phyloP scores from a whole-genome alignment of 2,113 vertebrate species.

The Marmota flaviventris region DNA sequence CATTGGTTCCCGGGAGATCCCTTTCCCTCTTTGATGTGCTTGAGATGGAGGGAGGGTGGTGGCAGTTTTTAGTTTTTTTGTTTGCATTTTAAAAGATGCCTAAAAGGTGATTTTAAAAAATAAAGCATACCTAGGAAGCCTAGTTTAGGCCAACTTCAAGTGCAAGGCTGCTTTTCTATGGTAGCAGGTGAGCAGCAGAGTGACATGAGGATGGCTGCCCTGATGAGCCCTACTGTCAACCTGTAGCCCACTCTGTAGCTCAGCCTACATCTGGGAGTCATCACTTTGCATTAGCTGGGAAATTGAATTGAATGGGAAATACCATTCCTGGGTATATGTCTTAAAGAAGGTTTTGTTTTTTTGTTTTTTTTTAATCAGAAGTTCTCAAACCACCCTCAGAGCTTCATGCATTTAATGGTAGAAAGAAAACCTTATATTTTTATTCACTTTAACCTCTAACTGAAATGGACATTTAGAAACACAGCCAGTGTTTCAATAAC shows the following conservation, averaged over 20 bases:
- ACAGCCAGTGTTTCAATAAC: not conserved
- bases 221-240: not conserved
- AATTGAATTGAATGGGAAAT: no score
- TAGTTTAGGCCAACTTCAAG: fast-evolving
- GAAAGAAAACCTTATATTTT: not conserved
- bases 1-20: fast-evolving
- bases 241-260: not conserved
- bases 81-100: not conserved
- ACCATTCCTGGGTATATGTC: not conserved
- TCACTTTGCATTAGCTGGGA: not conserved
- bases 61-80: not conserved
- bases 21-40: not conserved
- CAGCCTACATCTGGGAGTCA: not conserved
- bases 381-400: not conserved
- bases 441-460: not conserved
- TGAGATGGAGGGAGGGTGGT: not conserved
- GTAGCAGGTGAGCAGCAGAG: not conserved
- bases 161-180: not conserved
- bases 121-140: fast-evolving
- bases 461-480: not conserved
- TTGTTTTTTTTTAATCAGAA: not conserved
- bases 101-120: not conserved
- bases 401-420: not conserved
- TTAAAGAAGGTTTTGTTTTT: not conserved
- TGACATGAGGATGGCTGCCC: fast-evolving